Conservation (phyloP, 1,140 invertebrate genomes). For the Tyrophagus putrescentiae region DNA sequence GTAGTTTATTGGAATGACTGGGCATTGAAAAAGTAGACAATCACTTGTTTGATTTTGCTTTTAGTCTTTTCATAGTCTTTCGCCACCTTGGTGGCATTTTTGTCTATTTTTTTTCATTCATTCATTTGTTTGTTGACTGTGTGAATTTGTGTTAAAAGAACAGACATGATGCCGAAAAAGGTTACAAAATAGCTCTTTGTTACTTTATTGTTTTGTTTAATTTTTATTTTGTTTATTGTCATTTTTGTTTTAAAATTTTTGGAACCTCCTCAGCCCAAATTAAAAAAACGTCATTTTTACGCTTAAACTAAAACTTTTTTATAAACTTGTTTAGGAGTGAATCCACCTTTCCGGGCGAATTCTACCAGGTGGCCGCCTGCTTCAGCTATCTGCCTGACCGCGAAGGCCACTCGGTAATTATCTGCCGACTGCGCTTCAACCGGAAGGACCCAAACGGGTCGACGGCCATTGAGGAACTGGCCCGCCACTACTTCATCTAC, state of each 20-base stretch:
- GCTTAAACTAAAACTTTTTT: no score
- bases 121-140: no score
- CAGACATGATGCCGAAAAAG: neutral
- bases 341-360: conserved; percentile 13
- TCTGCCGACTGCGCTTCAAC: neutral
- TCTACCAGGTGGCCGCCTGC: conserved; percentile 15
- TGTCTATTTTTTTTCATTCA: no score
- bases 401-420: conserved; percentile 3
- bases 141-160: neutral
- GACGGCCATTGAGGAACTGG: neutral
- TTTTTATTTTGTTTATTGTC: neutral
- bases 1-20: neutral
- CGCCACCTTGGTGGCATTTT: no score
- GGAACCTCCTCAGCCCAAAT: no score
- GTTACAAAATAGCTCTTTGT: neutral
- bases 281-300: no score
- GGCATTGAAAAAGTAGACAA: neutral
- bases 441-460: neutral
- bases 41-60: no score
- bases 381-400: conserved; percentile 15
- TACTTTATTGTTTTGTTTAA: neutral
- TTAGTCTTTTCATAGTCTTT: no score
- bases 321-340: neutral
- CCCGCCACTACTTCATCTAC: conserved; percentile 17
- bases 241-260: neutral